Evolutionary conservation across 2,113 vertebrate genomes (phyloP), one percentile per base, ranked within the genome.

Genomic region (Larimichthys polyactis): DNA sequence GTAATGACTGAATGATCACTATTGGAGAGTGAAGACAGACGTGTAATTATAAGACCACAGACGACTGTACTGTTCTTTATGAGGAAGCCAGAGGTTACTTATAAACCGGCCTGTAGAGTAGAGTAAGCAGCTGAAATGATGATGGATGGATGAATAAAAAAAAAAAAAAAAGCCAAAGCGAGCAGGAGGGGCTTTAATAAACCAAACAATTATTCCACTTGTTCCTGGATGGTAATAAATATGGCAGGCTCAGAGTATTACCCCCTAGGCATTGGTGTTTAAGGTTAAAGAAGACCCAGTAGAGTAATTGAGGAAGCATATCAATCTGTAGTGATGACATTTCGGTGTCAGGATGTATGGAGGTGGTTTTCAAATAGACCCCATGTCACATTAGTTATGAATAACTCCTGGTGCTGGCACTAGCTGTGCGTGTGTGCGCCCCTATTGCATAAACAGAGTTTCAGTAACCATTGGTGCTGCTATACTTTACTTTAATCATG

Each of bases 251-350:
- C 48, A 49, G 46, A 77, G 40, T 72, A 69, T 63, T 58, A 10
- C 58, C 51, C 75, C 22, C 17, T 1, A 75, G 63, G 46, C 43
- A 44, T 43, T 59, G 17, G 46, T 32, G 62, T 87, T 75, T 83
- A 49, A 65, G 55, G 55, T 79, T 52, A 71, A 81, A 46, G 64
- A 80, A 65, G 49, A 58, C 55, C 69, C 65, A 3, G 48, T 63
- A 9, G 71, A 69, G 75, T 83, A 60, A 78, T 29, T 76, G n/a
- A 82, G 77, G 60, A 65, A 71, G 54, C 48, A 54, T 79, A 90
- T 81, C 27, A 87, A 88, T 92, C 80, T 80, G n/a, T 58, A n/a
- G 60, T 66, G 80, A 64, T 81, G 86, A 89, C 76, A 79, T 89
- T 67, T 84, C 71, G 79, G 59, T 81, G 85, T 84, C 79, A 72